Evolutionary conservation across 2,113 vertebrate genomes (phyloP).

Genomic region (Pterocles burchelli): DNA sequence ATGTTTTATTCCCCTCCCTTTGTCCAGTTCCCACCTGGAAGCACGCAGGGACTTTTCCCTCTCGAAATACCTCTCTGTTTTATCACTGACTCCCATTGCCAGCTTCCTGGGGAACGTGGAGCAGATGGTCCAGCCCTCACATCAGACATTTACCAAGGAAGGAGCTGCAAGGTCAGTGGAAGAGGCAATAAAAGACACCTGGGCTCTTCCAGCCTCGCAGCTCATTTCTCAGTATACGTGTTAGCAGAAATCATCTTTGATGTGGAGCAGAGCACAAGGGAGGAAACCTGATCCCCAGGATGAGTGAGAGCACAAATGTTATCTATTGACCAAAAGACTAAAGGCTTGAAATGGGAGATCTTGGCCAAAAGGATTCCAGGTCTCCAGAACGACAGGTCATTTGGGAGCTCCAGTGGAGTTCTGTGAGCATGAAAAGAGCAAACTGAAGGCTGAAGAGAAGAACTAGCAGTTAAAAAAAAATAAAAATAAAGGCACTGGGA

Average conservation of each 20-base stretch:
- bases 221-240: background rate
- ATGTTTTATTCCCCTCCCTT: background rate
- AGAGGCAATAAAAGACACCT: conserved; percentile 10
- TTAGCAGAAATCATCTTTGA: background rate
- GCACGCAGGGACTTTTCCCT: background rate
- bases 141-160: background rate
- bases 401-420: background rate
- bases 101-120: conserved; percentile 1
- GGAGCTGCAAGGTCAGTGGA: conserved; percentile 23
- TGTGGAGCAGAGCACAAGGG: background rate
- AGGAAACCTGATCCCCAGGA: background rate
- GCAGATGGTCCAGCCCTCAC: conserved; percentile 22
- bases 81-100: background rate
- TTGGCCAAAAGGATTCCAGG: background rate
- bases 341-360: background rate
- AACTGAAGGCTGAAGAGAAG: background rate
- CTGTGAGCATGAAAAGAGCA: background rate
- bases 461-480: background rate
- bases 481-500: background rate
- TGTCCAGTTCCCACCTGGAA: background rate
- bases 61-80: background rate
- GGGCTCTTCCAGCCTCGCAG: conserved; percentile 39
- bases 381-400: background rate
- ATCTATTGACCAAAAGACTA: background rate
- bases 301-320: background rate